Evolutionary conservation across 2,888 invertebrate genomes (phyloP).

Genomic region (Choreutis nemorana): DNA sequence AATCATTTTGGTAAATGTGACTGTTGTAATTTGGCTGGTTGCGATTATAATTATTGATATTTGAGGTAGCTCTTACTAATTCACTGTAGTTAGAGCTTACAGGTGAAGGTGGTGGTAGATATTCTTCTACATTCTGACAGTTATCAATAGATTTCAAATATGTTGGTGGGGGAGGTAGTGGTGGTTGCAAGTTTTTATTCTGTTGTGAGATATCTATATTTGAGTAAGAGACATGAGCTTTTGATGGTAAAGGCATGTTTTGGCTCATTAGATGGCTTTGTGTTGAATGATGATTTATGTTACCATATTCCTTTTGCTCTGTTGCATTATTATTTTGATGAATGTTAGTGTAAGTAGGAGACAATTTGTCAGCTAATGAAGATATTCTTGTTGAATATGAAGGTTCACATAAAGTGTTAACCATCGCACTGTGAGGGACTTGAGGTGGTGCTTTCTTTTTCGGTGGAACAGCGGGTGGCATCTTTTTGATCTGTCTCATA

Average conservation of each 20-base stretch:
- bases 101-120: constrained; percentile 85
- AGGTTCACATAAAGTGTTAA: constrained; percentile 75
- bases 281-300: constrained; percentile 28
- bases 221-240: no score
- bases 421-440: constrained; percentile 80
- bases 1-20: constrained; percentile 71
- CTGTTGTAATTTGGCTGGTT: no score
- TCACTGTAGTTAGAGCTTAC: constrained; percentile 93
- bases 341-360: constrained; percentile 30
- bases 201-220: no score
- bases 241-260: constrained; percentile 20
- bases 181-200: constrained; percentile 69
- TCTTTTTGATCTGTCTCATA: constrained; percentile 58
- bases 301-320: constrained; percentile 38
- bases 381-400: constrained; percentile 72
- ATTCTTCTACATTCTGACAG: constrained; percentile 66
- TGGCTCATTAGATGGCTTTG: constrained; percentile 23
- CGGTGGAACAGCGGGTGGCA: constrained; percentile 82
- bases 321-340: constrained; percentile 17
- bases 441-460: constrained; percentile 74
- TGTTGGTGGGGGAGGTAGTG: constrained; percentile 62
- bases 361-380: constrained; percentile 40
- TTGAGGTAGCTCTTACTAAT: constrained; percentile 79
- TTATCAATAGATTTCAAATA: constrained; percentile 48
- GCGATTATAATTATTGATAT: no score